Base-by-base conservation (phyloP, 2,888 invertebrate species). In the Chymomyza procnemis region DNA sequence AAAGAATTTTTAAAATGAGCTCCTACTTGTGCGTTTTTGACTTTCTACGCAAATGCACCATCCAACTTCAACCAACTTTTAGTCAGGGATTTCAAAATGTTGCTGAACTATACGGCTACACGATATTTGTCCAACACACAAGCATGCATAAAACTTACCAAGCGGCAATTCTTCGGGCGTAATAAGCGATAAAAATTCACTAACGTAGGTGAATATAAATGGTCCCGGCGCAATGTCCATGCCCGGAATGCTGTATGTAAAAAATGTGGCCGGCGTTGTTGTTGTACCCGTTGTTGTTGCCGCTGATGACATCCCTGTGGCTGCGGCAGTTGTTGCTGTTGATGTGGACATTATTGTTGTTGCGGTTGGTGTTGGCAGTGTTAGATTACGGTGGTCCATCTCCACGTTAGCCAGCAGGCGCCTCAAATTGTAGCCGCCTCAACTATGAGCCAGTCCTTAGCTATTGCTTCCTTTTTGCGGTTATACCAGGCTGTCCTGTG, bases 141-240 rank as follows among this genome's bases (percentile, higher is more conserved):
- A n/a, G n/a, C 12, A 41, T 12, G 12, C 34, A 41, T 12, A 12
- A 41, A 46, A 86, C 89, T 89, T 84, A 91, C 91, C 90, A 69
- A 91, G 81, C 72, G 91, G 91, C 84, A 91, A 81, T 85, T 91
- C 91, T 75, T 90, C 85, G 75, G 91, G 91, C 76, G 91, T 91
- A 79, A 91, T 91, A 79, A 90, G 87, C 74, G 91, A 89, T 87
- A 91, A 86, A 86, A 91, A 91, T 84, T 88, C 88, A 85, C 91
- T 90, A 80, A 91, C 87, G 79, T 89, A 89, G 81, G 90, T 90
- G 80, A 90, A 91, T 74, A 90, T 76, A 78, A 90, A 88, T 76
- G 90, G 89, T 74, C 90, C 91, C 41, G 90, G 89, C 74, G 85
- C 83, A 66, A 91, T 88, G 69, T 90, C 89, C 87, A 91, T 89